Evolutionary conservation across 2,797 vertebrate genomes (phyloP).

Genomic region (Gastrophryne carolinensis): DNA sequence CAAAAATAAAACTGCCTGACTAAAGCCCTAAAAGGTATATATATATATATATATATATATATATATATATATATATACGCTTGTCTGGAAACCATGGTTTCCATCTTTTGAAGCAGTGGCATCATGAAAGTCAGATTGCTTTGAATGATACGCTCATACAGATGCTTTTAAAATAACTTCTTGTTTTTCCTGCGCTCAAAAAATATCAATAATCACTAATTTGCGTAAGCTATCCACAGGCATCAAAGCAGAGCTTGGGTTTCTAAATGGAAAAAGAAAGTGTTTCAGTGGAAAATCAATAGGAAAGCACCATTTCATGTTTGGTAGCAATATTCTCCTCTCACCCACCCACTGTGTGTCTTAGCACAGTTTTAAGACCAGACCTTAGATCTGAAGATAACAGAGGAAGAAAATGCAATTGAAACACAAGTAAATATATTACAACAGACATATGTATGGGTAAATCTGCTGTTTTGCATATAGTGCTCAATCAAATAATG

Average conservation of each 20-base stretch:
- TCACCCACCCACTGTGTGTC: conserved; percentile 41
- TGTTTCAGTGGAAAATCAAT: conserved; percentile 52
- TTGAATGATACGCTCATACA: conserved; percentile 39
- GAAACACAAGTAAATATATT: conserved; percentile 17
- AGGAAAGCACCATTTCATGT: conserved; percentile 50
- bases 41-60: too few relatives aligned
- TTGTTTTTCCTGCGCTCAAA: conserved; percentile 49
- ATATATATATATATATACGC: neutral
- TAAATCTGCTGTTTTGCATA: conserved; percentile 22
- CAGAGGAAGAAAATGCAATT: conserved; percentile 7
- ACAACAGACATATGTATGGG: conserved; percentile 6
- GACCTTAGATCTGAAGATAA: conserved; percentile 20
- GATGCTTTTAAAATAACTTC: conserved; percentile 53
- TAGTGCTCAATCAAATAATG: conserved; percentile 20
- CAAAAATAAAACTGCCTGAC: neutral
- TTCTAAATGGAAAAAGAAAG: conserved; percentile 53
- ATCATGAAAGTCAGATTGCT: conserved; percentile 25
- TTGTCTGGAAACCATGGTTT: conserved; percentile 7
- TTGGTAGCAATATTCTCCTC: conserved; percentile 34
- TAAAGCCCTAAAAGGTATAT: neutral
- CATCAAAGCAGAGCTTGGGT: conserved; percentile 45
- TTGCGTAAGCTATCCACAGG: conserved; percentile 51
- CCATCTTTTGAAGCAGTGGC: conserved; percentile 9
- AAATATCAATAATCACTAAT: conserved; percentile 54
- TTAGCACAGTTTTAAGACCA: conserved; percentile 26